phyloP scores from a whole-genome alignment of 2,888 invertebrate genomes.

The Ophioninae sp. region DNA sequence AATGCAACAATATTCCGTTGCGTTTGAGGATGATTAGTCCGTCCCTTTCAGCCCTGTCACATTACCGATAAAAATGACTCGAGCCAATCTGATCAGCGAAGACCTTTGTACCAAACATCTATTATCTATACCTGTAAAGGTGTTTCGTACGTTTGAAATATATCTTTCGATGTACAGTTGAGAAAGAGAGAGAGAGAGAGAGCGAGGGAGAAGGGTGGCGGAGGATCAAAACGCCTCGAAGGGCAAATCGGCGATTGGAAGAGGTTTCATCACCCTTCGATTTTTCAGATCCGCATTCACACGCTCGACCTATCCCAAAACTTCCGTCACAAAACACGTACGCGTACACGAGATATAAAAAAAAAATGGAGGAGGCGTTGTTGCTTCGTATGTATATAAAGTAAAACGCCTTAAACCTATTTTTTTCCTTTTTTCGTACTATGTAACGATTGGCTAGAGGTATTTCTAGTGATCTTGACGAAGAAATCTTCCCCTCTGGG shows the following conservation, averaged over 20 bases:
- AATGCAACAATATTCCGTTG: slow-evolving; percentile 6
- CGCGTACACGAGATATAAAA: background rate
- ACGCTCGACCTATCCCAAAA: slow-evolving; percentile 62
- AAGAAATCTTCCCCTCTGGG: slow-evolving; percentile 26
- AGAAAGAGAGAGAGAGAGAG: background rate
- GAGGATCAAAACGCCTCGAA: slow-evolving; percentile 45
- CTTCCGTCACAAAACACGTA: slow-evolving; percentile 20
- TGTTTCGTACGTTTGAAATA: slow-evolving; percentile 32
- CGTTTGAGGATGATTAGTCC: slow-evolving; percentile 51
- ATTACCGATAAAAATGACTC: slow-evolving; percentile 24
- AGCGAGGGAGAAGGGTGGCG: slow-evolving; percentile 42
- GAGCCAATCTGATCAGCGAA: slow-evolving; percentile 3
- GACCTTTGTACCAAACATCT: slow-evolving; percentile 23
- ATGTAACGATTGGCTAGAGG: slow-evolving; percentile 45
- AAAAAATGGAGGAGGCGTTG: background rate
- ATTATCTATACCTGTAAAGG: slow-evolving; percentile 24
- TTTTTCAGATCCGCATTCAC: slow-evolving; percentile 60
- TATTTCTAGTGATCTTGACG: slow-evolving; percentile 38
- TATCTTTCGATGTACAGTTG: slow-evolving; percentile 15
- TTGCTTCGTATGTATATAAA: background rate
- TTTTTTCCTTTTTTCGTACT: slow-evolving; percentile 25
- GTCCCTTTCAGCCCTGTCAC: slow-evolving; percentile 1
- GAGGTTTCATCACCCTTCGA: slow-evolving; percentile 59
- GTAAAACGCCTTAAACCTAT: slow-evolving; percentile 19
- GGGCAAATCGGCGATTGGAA: slow-evolving; percentile 46